Percentiles rank a stretch among this genome's conserved stretches.
These are phyloP conservation scores for Ascaphus truei DNA, from an alignment of 2,113 vertebrate genomes.

Conservation along the genomic window DNA sequence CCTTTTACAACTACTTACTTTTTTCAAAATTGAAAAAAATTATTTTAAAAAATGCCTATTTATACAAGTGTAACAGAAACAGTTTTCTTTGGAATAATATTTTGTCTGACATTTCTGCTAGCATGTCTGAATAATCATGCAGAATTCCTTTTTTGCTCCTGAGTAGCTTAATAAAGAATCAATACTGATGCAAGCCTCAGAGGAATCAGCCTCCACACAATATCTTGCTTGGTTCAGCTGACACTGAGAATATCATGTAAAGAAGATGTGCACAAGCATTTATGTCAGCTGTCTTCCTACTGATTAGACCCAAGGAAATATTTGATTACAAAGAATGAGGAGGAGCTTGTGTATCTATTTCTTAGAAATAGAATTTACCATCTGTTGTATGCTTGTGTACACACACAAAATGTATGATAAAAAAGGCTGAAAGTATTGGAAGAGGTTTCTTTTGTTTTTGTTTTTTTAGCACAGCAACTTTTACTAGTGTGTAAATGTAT, in stretches of 20 bases:
- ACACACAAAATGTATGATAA: conserved; percentile 7
- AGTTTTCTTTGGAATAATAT: conserved; percentile 32
- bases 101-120: conserved; percentile 46
- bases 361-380: conserved; percentile 45
- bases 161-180: conserved; percentile 77
- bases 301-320: conserved; percentile 53
- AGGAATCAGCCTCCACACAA: conserved; percentile 46
- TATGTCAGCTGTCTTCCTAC: conserved; percentile 44
- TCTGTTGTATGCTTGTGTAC: conserved; percentile 14
- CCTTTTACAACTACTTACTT: conserved; percentile 49
- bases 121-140: conserved; percentile 52
- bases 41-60: conserved; percentile 54
- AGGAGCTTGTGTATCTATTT: conserved; percentile 26
- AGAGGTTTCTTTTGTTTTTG: too few relatives aligned
- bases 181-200: conserved; percentile 63
- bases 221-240: conserved; percentile 50
- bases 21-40: too few relatives aligned
- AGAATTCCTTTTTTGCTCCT: conserved; percentile 53
- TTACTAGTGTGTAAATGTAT: too few relatives aligned
- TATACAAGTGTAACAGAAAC: conserved; percentile 48
- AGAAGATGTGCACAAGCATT: conserved; percentile 52
- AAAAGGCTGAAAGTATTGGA: conserved; percentile 25
- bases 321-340: conserved; percentile 48
- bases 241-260: conserved; percentile 47
- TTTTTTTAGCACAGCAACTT: too few relatives aligned